Percentiles rank a stretch among this genome's conserved stretches.
These are phyloP conservation scores for Zaprionus africanus DNA, from an alignment of 1,140 invertebrate genomes.

Conservation along the genomic window DNA sequence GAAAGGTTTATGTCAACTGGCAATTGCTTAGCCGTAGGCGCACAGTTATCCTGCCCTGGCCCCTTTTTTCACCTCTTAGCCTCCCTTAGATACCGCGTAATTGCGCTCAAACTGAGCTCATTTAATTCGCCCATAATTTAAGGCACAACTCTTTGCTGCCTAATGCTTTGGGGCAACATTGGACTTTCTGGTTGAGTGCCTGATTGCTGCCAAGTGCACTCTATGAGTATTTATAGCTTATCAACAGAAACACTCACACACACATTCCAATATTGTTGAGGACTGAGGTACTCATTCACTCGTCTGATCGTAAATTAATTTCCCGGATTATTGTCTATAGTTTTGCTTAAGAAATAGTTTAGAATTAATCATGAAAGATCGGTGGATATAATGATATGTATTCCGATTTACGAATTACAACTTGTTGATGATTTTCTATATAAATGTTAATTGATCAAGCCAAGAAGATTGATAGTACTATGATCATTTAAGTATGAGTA, in stretches of 20 bases:
- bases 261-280: not conserved
- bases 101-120: not conserved
- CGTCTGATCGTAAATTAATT: not conserved
- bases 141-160: not conserved
- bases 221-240: slow-evolving; percentile 5
- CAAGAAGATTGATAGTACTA: too few relatives aligned
- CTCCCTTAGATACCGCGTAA: not conserved
- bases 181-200: not conserved
- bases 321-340: not conserved
- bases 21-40: slow-evolving; percentile 9
- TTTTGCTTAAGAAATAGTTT: not conserved
- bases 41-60: not conserved
- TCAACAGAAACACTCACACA: not conserved
- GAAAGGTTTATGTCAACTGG: slow-evolving; percentile 80
- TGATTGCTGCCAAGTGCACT: slow-evolving; percentile 3
- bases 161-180: not conserved
- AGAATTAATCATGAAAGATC: not conserved
- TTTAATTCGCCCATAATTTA: slow-evolving; percentile 5
- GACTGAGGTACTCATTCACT: not conserved
- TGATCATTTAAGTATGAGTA: too few relatives aligned
- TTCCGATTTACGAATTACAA: too few relatives aligned
- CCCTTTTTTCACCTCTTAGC: not conserved
- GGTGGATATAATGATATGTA: too few relatives aligned
- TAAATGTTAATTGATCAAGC: too few relatives aligned
- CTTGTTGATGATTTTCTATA: too few relatives aligned